These are phyloP conservation scores for Dysmachus trigonus DNA, from an alignment of 2,888 invertebrate species.

Conservation along the genomic window DNA sequence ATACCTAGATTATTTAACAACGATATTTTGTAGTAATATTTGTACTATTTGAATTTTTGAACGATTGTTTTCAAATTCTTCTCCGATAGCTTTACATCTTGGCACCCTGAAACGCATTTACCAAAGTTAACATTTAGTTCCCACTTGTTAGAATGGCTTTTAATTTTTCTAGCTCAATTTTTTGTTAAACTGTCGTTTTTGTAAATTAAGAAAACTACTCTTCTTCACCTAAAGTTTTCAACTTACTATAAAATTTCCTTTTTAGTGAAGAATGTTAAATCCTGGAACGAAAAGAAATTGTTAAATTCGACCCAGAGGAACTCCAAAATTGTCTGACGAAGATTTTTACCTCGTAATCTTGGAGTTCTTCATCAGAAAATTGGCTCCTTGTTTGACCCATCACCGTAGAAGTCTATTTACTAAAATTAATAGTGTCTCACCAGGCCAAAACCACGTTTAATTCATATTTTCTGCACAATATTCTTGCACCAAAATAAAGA, in stretches of 20 bases:
- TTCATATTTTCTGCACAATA: neutral
- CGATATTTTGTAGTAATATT: no score
- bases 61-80: no score
- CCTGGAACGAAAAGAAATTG: constrained; percentile 68
- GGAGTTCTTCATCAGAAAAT: constrained; percentile 86
- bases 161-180: no score
- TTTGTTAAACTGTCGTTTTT: no score
- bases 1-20: no score
- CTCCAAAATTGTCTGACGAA: neutral
- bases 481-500: neutral
- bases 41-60: no score
- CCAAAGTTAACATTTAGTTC: no score
- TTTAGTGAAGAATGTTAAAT: constrained; percentile 91
- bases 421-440: neutral
- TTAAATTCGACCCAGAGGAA: constrained; percentile 38
- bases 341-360: constrained; percentile 84
- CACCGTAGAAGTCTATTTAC: constrained; percentile 2
- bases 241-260: constrained; percentile 92
- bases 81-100: no score
- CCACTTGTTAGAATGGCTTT: no score
- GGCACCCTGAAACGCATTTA: no score
- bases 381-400: constrained; percentile 88
- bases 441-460: neutral
- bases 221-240: no score
- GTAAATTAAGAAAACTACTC: no score